Base-by-base conservation (phyloP, 2,797 vertebrate species). In the Esox masquinongy region DNA sequence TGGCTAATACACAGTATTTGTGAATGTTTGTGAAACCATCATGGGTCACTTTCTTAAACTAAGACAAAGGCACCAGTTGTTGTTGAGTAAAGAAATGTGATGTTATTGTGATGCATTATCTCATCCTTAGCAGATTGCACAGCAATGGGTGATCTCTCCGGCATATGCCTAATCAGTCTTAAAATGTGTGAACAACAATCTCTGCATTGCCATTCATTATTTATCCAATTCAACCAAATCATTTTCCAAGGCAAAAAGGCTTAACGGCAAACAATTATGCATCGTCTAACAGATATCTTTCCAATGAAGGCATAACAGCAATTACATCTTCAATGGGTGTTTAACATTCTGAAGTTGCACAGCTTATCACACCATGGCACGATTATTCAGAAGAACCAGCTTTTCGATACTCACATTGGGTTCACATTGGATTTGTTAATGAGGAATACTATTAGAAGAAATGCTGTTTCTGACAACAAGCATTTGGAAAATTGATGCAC, bases 241-340 rank as follows among this genome's bases (percentile, higher is more conserved):
- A 61, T 76, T 73, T 72, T 73, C 69, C 43, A 17, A 56, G 71
- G 53, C 77, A 63, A 61, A 82, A 61, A 71, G 63, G 69, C 53
- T 80, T 77, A 74, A 78, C 31, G 26, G 29, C n/a, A 51, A 68
- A 80, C 74, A 80, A 70, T 73, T 73, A 77, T 75, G 56, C 80
- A 74, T 72, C 34, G 69, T 74, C 80, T 53, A 77, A 79, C 74
- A 77, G 61, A 81, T 74, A 68, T 77, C 53, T 75, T 74, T 77
- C 77, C 72, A 50, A 71, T 64, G 63, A 68, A 76, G 49, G 73
- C 66, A 77, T 82, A 83, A 75, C 43, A 78, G 71, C 73, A 86
- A 82, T 84, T 83, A 83, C 77, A 82, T 79, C 75, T 79, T 74
- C 43, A 78, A 78, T 77, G 78, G 74, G 51, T 78, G 75, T 79